These are phyloP conservation scores for Phylloscopus whistleri DNA, from an alignment of 2,113 vertebrate species.

Conservation along the genomic window DNA sequence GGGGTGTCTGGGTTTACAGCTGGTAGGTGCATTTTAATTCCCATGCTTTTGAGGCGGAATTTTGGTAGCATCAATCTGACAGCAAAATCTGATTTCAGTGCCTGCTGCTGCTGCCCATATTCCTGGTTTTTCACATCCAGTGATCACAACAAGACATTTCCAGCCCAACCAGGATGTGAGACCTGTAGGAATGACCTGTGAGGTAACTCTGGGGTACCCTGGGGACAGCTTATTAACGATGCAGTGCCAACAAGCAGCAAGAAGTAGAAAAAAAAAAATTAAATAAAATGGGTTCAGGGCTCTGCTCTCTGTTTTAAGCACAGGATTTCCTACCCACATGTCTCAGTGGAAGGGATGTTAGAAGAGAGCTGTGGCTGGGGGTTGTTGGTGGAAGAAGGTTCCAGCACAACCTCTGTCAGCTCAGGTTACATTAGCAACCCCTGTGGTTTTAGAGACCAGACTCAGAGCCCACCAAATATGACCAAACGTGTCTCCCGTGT, in stretches of 20 bases:
- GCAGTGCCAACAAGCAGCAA: background rate
- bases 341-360: background rate
- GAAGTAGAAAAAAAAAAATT: background rate
- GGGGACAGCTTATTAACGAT: background rate
- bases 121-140: background rate
- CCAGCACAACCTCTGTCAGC: background rate
- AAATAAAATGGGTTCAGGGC: background rate
- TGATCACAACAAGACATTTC: background rate
- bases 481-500: rapidly evolving
- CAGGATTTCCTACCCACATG: too few relatives aligned
- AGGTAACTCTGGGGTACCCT: background rate
- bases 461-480: background rate
- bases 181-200: background rate
- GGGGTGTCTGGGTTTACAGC: background rate
- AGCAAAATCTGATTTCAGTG: background rate
- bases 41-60: background rate
- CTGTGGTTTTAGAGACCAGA: background rate
- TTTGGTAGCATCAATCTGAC: background rate
- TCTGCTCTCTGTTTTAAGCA: background rate
- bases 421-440: too few relatives aligned
- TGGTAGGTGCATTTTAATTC: background rate
- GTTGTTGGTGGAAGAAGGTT: too few relatives aligned
- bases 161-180: background rate
- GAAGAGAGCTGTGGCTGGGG: background rate
- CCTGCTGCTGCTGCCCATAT: background rate